phyloP scores from a whole-genome alignment of 2,888 invertebrate species.

The Gasteruption jaculator region DNA sequence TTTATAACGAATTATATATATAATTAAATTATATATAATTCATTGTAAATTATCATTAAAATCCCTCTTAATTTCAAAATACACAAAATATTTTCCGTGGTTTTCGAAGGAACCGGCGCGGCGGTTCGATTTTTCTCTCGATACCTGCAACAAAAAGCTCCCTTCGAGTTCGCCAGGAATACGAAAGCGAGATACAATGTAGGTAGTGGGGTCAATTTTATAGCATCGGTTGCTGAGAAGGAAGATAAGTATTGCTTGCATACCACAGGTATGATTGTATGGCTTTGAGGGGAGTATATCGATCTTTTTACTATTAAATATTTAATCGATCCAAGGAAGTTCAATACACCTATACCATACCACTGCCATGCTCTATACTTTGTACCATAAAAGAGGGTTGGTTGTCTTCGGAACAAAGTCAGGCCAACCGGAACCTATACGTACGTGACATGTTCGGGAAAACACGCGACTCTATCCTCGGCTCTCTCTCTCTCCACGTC shows the following conservation, averaged over 20 bases:
- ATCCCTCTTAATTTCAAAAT: background rate
- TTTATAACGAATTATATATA: background rate
- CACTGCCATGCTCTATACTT: too few species aligned
- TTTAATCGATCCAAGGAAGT: slow-evolving; percentile 43
- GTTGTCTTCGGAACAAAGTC: slow-evolving; percentile 35
- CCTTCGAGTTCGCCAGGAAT: slow-evolving; percentile 10
- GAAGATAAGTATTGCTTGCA: too few species aligned
- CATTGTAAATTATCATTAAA: background rate
- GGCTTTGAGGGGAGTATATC: slow-evolving; percentile 25
- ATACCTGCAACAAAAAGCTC: background rate
- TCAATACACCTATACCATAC: slow-evolving; percentile 45
- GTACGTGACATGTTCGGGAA: slow-evolving; percentile 22
- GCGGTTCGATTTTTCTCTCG: background rate
- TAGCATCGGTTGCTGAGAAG: too few species aligned
- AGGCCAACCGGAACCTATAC: slow-evolving; percentile 23
- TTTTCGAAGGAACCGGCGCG: background rate
- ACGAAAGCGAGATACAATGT: slow-evolving; percentile 3
- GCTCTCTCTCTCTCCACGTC: too few species aligned
- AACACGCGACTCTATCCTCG: slow-evolving; percentile 29
- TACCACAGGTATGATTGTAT: too few species aligned
- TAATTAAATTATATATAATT: background rate
- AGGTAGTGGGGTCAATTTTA: too few species aligned
- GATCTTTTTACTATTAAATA: slow-evolving; percentile 41
- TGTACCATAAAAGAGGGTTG: too few species aligned
- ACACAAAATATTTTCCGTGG: background rate